These are phyloP conservation scores for Caenorhabditis angaria DNA, from an alignment of 2,888 invertebrate genomes.

Conservation along the genomic window DNA sequence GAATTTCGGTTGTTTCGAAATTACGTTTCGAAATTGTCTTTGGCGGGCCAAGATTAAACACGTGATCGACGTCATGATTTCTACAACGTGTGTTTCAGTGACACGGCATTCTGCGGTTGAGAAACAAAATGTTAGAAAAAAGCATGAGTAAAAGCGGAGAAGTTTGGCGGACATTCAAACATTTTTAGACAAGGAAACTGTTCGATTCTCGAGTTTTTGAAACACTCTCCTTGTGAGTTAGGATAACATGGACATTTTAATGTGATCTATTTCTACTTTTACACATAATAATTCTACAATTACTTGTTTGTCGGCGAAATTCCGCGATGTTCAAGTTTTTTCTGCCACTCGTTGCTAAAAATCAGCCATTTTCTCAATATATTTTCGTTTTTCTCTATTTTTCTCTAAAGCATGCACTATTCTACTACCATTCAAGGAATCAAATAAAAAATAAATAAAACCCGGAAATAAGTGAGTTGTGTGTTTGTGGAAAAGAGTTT, in stretches of 20 bases:
- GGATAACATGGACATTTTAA: background rate
- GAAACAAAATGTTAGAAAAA: background rate
- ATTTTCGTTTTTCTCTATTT: background rate
- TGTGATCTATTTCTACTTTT: background rate
- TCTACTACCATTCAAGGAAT: background rate
- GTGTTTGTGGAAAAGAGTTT: constrained; percentile 1
- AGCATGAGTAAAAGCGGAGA: background rate
- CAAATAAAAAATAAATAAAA: background rate
- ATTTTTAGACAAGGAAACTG: too few relatives aligned
- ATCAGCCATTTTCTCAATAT: background rate
- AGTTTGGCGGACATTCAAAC: too few relatives aligned
- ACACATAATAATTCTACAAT: constrained; percentile 5
- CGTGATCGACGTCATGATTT: background rate
- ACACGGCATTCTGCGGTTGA: background rate
- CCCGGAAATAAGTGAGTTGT: background rate
- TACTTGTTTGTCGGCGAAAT: constrained; percentile 12
- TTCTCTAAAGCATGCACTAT: constrained; percentile 7
- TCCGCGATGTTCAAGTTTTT: constrained; percentile 30
- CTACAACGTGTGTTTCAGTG: background rate
- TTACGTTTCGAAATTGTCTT: too few relatives aligned
- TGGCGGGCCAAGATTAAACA: constrained; percentile 7
- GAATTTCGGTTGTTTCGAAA: constrained; percentile 58
- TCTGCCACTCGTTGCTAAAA: constrained; percentile 34
- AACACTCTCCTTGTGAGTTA: too few relatives aligned
- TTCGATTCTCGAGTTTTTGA: too few relatives aligned